phyloP scores from a whole-genome alignment of 2,797 vertebrate genomes.

The Alfaro cultratus region DNA sequence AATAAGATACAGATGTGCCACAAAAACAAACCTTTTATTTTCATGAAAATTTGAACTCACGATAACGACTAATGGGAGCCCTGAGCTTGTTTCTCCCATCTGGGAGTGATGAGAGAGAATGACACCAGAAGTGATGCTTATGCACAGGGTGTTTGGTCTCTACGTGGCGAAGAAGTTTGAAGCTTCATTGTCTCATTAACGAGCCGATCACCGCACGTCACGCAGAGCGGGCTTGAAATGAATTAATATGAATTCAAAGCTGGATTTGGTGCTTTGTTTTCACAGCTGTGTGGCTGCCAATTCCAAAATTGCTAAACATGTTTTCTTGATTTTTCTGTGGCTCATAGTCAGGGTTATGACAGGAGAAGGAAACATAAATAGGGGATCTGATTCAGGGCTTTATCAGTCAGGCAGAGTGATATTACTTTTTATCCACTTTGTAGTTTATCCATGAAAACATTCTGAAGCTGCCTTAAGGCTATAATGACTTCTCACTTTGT shows the following conservation, averaged over 20 bases:
- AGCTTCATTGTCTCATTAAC: no score
- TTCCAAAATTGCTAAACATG: slow-evolving; percentile 75
- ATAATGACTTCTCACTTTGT: slow-evolving; percentile 47
- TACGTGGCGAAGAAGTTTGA: no score
- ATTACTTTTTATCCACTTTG: slow-evolving; percentile 19
- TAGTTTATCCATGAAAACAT: slow-evolving; percentile 55
- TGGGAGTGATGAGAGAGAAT: no score
- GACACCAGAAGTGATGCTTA: no score
- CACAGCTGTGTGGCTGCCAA: slow-evolving; percentile 73
- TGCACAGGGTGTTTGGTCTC: no score
- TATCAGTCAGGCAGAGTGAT: slow-evolving; percentile 21
- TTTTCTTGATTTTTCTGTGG: slow-evolving; percentile 64
- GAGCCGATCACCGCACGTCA: no score
- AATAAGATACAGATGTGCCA: no score
- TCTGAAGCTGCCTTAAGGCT: slow-evolving; percentile 33
- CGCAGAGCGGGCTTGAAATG: not conserved
- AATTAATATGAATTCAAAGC: slow-evolving; percentile 68
- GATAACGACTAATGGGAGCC: no score
- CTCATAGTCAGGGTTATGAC: slow-evolving; percentile 57
- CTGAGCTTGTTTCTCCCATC: no score
- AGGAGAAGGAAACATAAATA: slow-evolving; percentile 68
- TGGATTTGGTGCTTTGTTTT: slow-evolving; percentile 55
- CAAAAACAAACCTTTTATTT: no score
- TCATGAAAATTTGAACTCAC: no score
- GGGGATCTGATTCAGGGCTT: slow-evolving; percentile 44